Evolutionary conservation across 2,888 invertebrate genomes (phyloP), one percentile per base, ranked within the genome.

Genomic region (Malacosoma neustria): DNA sequence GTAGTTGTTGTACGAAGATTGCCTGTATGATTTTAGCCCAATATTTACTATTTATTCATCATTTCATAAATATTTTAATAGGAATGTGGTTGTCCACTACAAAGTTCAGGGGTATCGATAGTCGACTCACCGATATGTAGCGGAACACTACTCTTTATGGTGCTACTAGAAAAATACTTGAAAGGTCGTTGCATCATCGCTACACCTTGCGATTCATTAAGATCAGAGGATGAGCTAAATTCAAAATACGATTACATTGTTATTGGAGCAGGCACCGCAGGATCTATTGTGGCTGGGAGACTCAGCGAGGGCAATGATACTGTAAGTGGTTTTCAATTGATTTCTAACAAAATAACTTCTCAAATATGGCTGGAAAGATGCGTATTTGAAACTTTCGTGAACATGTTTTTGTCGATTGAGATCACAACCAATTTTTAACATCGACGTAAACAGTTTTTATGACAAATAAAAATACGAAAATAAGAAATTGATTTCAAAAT

Each of bases 231-330:
- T 1, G 51, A 59, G 1, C 42, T 68, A 1, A 73, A 81, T 5
- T 43, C 61, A 1, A 75, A 72, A 13, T 91, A 91, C 48, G 90
- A 91, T 54, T 91, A 89, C 51, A 86, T 91, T 7, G 89, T 90
- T 4, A 86, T 91, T 9, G 91, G 90, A 0, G 89, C 86, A 5
- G 91, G 91, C 0, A 72, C 90, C 2, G 89, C 89, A 0, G 91
- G 91, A 0, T 80, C 91, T 0, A 85, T 89, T 1, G 89, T 89
- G 0, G 91, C 91, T 3, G 87, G 86, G 0, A 79, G 90, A 43
- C 65, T 92, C 11, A 87, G 88, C 30, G 90, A 91, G 53, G 58
- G 71, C 1, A 57, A 77, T 2, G 87, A 87, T 80, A 88, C 85
- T 51, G 73, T 70, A 37, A 51, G 54, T 52, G 3, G 6, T 4